Percentiles rank a stretch among this genome's conserved stretches.
phyloP scores from a whole-genome alignment of 2,113 vertebrate genomes.

The Castor canadensis region DNA sequence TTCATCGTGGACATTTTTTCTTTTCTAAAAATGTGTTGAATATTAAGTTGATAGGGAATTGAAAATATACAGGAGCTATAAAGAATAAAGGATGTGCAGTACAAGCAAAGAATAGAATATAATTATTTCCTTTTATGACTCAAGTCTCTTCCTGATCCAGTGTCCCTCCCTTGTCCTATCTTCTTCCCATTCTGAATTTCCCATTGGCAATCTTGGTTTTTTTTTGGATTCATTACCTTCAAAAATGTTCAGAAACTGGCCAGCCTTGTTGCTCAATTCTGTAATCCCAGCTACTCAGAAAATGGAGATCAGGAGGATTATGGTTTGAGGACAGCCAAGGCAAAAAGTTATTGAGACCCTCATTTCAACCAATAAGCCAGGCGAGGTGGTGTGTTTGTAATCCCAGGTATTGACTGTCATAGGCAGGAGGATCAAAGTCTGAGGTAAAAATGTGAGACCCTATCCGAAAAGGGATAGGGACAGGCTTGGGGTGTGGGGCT shows the following conservation, averaged over 20 bases:
- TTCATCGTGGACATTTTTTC: not conserved
- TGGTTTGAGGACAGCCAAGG: too few relatives aligned
- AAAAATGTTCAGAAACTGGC: not conserved
- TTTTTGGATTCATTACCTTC: not conserved
- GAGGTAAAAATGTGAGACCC: too few relatives aligned
- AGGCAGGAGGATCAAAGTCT: too few relatives aligned
- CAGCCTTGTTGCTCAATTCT: too few relatives aligned
- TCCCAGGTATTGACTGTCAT: too few relatives aligned
- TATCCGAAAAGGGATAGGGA: too few relatives aligned
- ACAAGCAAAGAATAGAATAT: not conserved
- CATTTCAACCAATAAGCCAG: too few relatives aligned
- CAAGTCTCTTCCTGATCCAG: not conserved
- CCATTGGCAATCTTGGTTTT: not conserved
- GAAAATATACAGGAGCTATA: not conserved
- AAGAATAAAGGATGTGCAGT: not conserved
- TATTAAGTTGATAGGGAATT: conserved; percentile 8
- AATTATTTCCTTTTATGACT: not conserved
- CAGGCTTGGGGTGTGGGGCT: too few relatives aligned
- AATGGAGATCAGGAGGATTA: too few relatives aligned
- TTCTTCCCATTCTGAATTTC: not conserved
- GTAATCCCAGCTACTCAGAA: too few relatives aligned
- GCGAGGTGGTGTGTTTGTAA: too few relatives aligned
- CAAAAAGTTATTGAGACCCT: too few relatives aligned
- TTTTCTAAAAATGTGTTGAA: not conserved
- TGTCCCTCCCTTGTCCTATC: not conserved